phyloP scores from a whole-genome alignment of 2,888 invertebrate species.

The Exocentrus adspersus region DNA sequence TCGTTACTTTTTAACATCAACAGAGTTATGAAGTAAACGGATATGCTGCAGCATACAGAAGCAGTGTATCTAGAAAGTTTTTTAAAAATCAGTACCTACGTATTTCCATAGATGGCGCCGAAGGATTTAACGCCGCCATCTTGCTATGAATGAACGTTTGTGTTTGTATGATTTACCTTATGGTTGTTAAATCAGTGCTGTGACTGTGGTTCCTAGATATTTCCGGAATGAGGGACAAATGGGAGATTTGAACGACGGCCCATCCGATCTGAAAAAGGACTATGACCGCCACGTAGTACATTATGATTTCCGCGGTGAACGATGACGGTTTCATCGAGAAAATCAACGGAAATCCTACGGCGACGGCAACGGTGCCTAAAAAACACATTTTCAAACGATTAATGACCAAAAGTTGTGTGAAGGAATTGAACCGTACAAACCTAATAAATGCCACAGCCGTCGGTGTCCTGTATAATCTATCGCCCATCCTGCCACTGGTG shows the following conservation, averaged over 20 bases:
- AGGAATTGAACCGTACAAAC: constrained; percentile 61
- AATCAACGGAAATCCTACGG: constrained; percentile 80
- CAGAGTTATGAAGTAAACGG: constrained; percentile 86
- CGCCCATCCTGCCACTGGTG: constrained; percentile 84
- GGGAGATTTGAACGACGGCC: constrained; percentile 94
- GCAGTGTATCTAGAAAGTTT: constrained; percentile 52
- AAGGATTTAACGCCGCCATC: no score
- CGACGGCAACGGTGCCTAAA: constrained; percentile 74
- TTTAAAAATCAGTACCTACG: background rate
- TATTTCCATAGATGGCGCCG: no score
- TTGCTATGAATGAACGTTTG: no score
- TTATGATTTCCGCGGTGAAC: constrained; percentile 64
- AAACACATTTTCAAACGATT: constrained; percentile 17
- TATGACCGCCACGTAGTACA: constrained; percentile 71
- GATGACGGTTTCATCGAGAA: constrained; percentile 75
- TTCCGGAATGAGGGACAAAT: constrained; percentile 89
- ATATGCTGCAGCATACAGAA: constrained; percentile 85
- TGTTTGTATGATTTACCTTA: constrained; percentile 72
- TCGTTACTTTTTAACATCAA: constrained; percentile 69
- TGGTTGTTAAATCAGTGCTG: constrained; percentile 82
- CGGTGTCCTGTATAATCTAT: constrained; percentile 82
- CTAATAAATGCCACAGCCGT: constrained; percentile 86
- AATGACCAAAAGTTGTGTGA: background rate
- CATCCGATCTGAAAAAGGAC: constrained; percentile 91
- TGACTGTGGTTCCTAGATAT: constrained; percentile 76